A percentile compares a stretch with the other conserved stretches of the same genome.
phyloP scores from a whole-genome alignment of 2,113 vertebrate genomes.

The Casuarius casuarius region DNA sequence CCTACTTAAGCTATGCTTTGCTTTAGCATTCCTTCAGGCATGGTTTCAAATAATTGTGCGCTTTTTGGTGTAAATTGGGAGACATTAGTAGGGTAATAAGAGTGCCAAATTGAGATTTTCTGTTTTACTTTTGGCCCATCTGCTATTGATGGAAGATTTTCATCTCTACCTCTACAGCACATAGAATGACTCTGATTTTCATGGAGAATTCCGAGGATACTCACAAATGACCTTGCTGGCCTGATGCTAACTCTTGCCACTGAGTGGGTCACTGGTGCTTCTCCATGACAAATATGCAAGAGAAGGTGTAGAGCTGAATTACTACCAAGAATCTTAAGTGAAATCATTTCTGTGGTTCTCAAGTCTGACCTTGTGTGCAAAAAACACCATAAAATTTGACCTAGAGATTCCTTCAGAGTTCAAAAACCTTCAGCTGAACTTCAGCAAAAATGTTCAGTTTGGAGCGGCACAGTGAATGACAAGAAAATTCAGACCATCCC shows the following conservation, averaged over 20 bases:
- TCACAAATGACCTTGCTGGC: not conserved
- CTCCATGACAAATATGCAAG: not conserved
- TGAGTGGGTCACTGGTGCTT: no score
- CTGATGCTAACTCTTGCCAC: not conserved
- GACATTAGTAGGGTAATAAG: not conserved
- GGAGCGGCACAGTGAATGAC: not conserved
- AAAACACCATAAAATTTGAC: not conserved
- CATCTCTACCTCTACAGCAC: not conserved
- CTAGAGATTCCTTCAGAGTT: not conserved
- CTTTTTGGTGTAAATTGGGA: not conserved
- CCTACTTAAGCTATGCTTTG: not conserved
- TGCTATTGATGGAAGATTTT: not conserved
- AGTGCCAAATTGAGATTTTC: not conserved
- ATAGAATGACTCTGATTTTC: not conserved
- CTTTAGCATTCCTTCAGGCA: not conserved
- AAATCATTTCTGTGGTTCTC: not conserved
- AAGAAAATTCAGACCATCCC: not conserved
- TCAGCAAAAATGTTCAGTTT: not conserved
- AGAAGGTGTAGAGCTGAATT: not conserved
- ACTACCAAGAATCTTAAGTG: not conserved
- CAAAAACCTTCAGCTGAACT: not conserved
- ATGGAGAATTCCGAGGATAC: not conserved
- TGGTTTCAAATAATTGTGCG: fast-evolving
- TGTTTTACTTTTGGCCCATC: not conserved
- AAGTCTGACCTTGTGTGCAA: not conserved